Percentiles rank a stretch among this genome's conserved stretches.
These are phyloP conservation scores for Bombus superbus DNA, from an alignment of 1,140 invertebrate genomes.

Conservation along the genomic window DNA sequence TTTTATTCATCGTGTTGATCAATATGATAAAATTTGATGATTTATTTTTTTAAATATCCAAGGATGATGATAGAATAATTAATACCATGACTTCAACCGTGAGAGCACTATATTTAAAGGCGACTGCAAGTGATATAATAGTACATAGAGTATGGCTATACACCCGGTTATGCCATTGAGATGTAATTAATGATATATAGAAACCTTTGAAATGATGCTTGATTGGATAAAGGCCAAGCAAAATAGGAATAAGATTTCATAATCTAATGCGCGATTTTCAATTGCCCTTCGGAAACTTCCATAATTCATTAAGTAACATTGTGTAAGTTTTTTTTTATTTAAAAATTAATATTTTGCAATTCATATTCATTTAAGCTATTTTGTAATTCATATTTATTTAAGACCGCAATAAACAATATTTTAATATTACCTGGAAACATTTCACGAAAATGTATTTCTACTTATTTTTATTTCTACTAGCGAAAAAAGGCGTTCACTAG, in stretches of 20 bases:
- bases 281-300: not conserved
- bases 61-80: not conserved
- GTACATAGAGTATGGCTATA: not conserved
- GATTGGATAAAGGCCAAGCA: slow-evolving; percentile 21
- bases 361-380: not conserved
- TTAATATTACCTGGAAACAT: not conserved
- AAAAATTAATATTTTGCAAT: not conserved
- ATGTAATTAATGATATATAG: slow-evolving; percentile 40
- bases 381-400: not conserved
- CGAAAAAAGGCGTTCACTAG: not conserved
- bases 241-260: slow-evolving; percentile 28
- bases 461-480: no score
- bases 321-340: not conserved
- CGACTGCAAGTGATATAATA: slow-evolving; percentile 2
- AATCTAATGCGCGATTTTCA: slow-evolving; percentile 12
- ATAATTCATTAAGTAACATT: not conserved
- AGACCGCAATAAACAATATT: not conserved
- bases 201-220: not conserved
- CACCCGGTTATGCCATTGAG: slow-evolving; percentile 1
- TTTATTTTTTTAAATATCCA: not conserved
- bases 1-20: not conserved
- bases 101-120: no score
- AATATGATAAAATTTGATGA: not conserved
- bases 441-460: not conserved
- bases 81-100: not conserved